Evolutionary conservation across 2,797 vertebrate genomes (phyloP).

Genomic region (Neosalanx taihuensis): DNA sequence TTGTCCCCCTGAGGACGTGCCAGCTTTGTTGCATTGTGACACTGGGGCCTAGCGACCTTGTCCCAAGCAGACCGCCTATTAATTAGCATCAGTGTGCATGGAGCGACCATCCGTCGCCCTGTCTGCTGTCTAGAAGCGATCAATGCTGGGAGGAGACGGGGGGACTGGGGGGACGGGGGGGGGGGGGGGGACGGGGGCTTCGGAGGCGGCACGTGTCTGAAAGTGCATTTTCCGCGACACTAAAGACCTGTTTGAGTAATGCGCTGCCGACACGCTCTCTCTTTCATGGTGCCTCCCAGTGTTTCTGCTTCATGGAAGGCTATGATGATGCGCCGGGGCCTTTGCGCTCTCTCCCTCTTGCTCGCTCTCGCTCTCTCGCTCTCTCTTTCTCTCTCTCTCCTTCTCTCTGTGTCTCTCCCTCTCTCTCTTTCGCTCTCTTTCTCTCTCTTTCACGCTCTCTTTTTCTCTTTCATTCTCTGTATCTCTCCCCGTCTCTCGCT

Average conservation of each 20-base stretch:
- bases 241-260: slow-evolving; percentile 56
- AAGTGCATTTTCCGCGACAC: slow-evolving; percentile 39
- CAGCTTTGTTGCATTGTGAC: slow-evolving; percentile 55
- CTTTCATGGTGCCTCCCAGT: slow-evolving; percentile 22
- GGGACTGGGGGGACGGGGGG: slow-evolving; percentile 22
- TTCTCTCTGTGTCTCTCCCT: slow-evolving; percentile 17
- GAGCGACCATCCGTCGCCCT: slow-evolving; percentile 31
- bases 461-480: slow-evolving; percentile 6
- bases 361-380: neutral
- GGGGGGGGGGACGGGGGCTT: neutral
- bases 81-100: slow-evolving; percentile 57
- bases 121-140: slow-evolving; percentile 38
- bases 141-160: slow-evolving; percentile 36
- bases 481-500: neutral
- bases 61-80: slow-evolving; percentile 65
- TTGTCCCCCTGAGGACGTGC: slow-evolving; percentile 47
- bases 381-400: slow-evolving; percentile 11
- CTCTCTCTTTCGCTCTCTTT: slow-evolving; percentile 5
- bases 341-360: slow-evolving; percentile 15
- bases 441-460: slow-evolving; percentile 1
- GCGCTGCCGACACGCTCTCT: slow-evolving; percentile 26
- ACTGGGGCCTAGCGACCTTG: slow-evolving; percentile 65
- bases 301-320: slow-evolving; percentile 47
- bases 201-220: slow-evolving; percentile 15
- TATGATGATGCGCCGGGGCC: neutral